Evolutionary conservation across 2,797 vertebrate species (phyloP).

Genomic region (Adelosebastes latens): DNA sequence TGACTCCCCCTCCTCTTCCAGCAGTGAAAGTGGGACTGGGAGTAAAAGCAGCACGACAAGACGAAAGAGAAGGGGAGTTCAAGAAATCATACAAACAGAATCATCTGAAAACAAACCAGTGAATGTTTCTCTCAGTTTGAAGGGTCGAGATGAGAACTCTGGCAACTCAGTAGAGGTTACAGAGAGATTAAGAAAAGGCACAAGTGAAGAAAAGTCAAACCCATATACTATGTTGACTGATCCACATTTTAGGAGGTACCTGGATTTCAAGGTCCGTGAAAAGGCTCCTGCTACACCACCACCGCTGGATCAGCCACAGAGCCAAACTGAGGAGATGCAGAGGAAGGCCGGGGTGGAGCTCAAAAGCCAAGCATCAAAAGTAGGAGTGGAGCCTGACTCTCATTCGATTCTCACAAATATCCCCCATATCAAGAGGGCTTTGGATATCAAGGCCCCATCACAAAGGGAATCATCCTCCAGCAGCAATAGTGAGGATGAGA

Average conservation of each 20-base stretch:
- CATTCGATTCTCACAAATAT: slow-evolving; percentile 1
- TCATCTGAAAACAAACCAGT: slow-evolving; percentile 12
- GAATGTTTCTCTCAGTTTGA: not conserved
- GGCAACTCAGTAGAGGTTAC: not conserved
- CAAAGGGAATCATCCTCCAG: slow-evolving; percentile 31
- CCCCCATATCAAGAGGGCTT: slow-evolving; percentile 3
- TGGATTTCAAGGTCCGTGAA: not conserved
- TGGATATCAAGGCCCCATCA: slow-evolving; percentile 11
- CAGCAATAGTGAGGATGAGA: slow-evolving; percentile 49
- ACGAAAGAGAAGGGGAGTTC: not conserved
- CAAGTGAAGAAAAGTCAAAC: slow-evolving; percentile 1
- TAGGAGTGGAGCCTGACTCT: not conserved
- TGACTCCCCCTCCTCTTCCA: slow-evolving; percentile 27
- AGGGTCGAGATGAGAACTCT: not conserved
- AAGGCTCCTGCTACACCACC: not conserved
- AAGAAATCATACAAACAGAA: slow-evolving; percentile 12
- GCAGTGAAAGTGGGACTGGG: slow-evolving; percentile 19
- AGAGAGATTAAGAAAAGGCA: not conserved
- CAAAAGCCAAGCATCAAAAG: not conserved
- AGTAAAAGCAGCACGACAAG: not conserved
- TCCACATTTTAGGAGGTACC: not conserved
- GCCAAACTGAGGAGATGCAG: not conserved
- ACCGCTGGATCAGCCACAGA: not conserved
- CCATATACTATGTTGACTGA: not conserved
- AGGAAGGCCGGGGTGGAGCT: not conserved